These are phyloP conservation scores for Chrosomus eos DNA, from an alignment of 2,797 vertebrate genomes.

Conservation along the genomic window DNA sequence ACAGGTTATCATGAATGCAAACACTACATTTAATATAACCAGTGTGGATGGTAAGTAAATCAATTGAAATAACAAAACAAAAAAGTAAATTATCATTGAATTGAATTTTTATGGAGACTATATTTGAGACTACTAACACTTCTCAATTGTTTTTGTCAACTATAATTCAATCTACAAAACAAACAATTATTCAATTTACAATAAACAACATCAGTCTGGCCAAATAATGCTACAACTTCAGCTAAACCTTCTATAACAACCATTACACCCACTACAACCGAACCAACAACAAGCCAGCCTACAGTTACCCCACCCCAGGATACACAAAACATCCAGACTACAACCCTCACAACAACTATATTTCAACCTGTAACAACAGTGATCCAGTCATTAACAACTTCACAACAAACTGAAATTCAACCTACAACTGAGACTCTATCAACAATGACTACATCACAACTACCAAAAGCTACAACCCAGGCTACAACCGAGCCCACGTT, in stretches of 20 bases:
- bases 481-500: not conserved
- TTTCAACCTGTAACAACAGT: not conserved
- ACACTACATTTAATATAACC: constrained; percentile 24
- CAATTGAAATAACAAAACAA: not conserved
- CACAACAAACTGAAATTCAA: not conserved
- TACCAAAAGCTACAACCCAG: not conserved
- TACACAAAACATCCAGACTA: not conserved
- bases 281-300: not conserved
- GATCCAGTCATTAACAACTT: not conserved
- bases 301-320: not conserved
- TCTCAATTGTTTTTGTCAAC: not conserved
- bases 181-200: not conserved
- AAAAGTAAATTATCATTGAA: not conserved
- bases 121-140: not conserved
- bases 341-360: not conserved
- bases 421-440: not conserved
- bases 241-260: not conserved
- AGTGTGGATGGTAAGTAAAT: not conserved
- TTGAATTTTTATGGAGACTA: not conserved
- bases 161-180: not conserved
- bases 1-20: not conserved
- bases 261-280: not conserved
- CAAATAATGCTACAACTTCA: not conserved
- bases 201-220: not conserved
- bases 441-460: not conserved